These are phyloP conservation scores for Drosophila koepferae DNA, from an alignment of 2,888 invertebrate species.

Conservation along the genomic window DNA sequence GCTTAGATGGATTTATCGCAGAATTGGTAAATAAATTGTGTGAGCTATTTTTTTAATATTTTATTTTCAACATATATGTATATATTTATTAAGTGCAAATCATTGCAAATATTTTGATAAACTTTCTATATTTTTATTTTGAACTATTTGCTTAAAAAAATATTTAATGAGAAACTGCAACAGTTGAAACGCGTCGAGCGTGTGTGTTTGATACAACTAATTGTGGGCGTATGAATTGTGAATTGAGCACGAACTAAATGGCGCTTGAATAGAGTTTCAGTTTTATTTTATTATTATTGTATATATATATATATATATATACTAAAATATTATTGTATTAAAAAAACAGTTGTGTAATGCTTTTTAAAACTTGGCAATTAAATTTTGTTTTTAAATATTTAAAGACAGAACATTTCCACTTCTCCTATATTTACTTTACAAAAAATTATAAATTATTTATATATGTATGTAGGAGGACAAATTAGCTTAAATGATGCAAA, in stretches of 20 bases:
- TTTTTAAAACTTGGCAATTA: too few relatives aligned
- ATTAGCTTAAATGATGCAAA: too few relatives aligned
- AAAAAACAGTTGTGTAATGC: too few relatives aligned
- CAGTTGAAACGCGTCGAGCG: background rate
- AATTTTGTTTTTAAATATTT: background rate
- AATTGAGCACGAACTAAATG: background rate
- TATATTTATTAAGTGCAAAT: conserved; percentile 28
- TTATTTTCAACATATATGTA: background rate
- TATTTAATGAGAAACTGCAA: conserved; percentile 1
- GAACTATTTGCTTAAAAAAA: background rate
- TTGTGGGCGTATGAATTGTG: background rate
- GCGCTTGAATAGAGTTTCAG: background rate
- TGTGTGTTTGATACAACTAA: background rate
- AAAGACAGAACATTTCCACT: background rate
- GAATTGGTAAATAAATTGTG: conserved; percentile 46
- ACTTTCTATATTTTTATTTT: conserved; percentile 3
- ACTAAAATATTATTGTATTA: too few relatives aligned
- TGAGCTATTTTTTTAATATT: conserved; percentile 16
- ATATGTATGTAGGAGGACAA: too few relatives aligned
- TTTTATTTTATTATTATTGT: too few relatives aligned
- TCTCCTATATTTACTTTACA: background rate
- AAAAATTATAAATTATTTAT: too few relatives aligned
- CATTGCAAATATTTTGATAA: conserved; percentile 13
- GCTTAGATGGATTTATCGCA: conserved; percentile 71
- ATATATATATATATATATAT: too few relatives aligned